Percentiles rank a stretch among this genome's conserved stretches.
Evolutionary conservation across 2,888 invertebrate genomes (phyloP).

Genomic region (Athalia circularis): DNA sequence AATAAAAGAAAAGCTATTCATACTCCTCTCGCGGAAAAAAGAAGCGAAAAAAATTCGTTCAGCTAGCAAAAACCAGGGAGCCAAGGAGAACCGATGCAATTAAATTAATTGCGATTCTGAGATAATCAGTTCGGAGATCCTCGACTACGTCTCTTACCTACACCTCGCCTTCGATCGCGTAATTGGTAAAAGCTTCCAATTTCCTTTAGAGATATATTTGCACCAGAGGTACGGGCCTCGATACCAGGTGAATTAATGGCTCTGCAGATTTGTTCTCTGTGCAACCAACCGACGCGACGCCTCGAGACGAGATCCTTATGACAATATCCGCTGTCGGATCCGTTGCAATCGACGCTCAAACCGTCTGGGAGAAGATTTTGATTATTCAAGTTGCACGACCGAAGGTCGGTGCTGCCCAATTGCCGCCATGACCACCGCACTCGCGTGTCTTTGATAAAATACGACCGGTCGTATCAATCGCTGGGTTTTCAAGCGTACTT

Average conservation of each 20-base stretch:
- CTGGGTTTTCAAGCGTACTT: background rate
- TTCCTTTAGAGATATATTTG: conserved; percentile 41
- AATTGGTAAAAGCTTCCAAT: conserved; percentile 45
- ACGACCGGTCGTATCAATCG: conserved; percentile 36
- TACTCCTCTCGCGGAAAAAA: conserved; percentile 39
- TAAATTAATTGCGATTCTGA: conserved; percentile 43
- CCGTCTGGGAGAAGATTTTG: conserved; percentile 20
- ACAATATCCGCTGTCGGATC: conserved; percentile 33
- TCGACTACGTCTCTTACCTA: conserved; percentile 18
- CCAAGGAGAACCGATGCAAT: conserved; percentile 38
- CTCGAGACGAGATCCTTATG: conserved; percentile 27
- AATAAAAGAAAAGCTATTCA: conserved; percentile 43
- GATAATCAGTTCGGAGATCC: conserved; percentile 37
- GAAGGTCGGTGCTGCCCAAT: conserved; percentile 16
- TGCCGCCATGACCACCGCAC: background rate
- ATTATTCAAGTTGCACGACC: conserved; percentile 12
- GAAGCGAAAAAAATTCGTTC: conserved; percentile 27
- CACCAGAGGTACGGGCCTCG: conserved; percentile 10
- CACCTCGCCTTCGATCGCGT: conserved; percentile 29
- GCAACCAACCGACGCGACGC: conserved; percentile 38
- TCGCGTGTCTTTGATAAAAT: conserved; percentile 31
- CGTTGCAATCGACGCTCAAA: conserved; percentile 25
- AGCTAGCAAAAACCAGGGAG: conserved; percentile 25
- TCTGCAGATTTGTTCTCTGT: conserved; percentile 28
- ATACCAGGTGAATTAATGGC: conserved; percentile 41